Base-by-base conservation (phyloP, 1,140 invertebrate genomes). In the Panulirus ornatus region DNA sequence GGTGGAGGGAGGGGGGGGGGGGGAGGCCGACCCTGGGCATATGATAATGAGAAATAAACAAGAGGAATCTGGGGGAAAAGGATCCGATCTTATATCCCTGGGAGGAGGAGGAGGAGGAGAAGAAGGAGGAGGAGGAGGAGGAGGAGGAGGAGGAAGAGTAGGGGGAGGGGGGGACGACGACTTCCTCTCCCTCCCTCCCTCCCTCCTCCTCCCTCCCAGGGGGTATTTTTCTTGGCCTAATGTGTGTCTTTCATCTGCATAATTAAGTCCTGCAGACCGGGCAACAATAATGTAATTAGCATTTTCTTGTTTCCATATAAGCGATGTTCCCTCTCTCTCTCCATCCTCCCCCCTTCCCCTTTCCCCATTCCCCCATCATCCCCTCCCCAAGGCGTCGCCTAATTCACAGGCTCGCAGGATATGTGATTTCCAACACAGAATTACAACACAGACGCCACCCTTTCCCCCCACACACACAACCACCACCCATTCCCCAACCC, bases 181-280 rank as follows among this genome's bases (percentile, higher is more conserved):
- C 54, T 40, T 36, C 54, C 51, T 38, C 47, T 51, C 47, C 5
- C 30, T 63, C 36, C 34, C 19, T 30, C 58, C 38, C 58, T 38
- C 36, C 66, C 40, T 42, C 44, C 66, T 34, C 19, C 63, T 36
- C 63, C 44, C 44, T 27, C 63, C 84, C 19, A 34, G 6, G 34
- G 51, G 84, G 30, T 76, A 58, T 86, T 78, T 86, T 86, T 86
- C 38, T 27, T 58, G 16, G 40, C 6, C 44, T 78, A 78, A 78
- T 87, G 84, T 78, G 78, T 87, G 84, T 87, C 51, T 87, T 87
- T 87, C 84, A 87, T 87, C 84, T 87, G 73, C 84, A 87, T 87
- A 87, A 87, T 87, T 87, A 87, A 87, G 84, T 87, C 73, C 36
- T 87, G 78, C 73, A 87, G 84, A 78, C 73, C 73, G n/a, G 73